Conservation (phyloP, 2,888 invertebrate genomes). For the Argyresthia albistria region DNA sequence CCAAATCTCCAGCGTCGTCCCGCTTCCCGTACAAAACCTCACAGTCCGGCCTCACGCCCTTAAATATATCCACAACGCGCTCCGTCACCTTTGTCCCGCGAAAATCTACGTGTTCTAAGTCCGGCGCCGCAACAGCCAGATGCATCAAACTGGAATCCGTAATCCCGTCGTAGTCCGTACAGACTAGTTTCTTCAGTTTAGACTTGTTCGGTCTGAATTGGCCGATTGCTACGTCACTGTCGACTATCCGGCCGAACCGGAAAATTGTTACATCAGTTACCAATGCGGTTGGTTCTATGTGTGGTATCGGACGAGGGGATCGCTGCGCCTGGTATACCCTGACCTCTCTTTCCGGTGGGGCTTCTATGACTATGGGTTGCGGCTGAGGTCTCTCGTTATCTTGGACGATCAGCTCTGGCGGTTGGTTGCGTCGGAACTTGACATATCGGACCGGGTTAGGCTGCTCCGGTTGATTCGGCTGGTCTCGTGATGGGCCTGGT, state of each 20-base stretch:
- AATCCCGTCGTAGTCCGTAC: constrained; percentile 74
- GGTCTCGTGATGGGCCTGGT: not conserved
- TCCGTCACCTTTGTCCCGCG: constrained; percentile 76
- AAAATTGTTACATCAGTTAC: constrained; percentile 43
- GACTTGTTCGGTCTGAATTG: constrained; percentile 43
- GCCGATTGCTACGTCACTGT: constrained; percentile 22
- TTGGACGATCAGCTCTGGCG: constrained; percentile 14
- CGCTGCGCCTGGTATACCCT: not conserved
- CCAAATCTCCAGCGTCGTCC: no score
- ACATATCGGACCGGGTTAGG: constrained; percentile 6
- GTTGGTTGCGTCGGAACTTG: constrained; percentile 17
- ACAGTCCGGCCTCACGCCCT: constrained; percentile 71
- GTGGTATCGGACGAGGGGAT: constrained; percentile 1
- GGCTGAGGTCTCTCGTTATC: not conserved
- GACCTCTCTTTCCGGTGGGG: not conserved
- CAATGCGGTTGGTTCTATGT: constrained; percentile 23
- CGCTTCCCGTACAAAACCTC: constrained; percentile 30
- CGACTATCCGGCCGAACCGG: constrained; percentile 41
- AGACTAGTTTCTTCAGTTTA: constrained; percentile 57
- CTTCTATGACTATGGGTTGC: not conserved
- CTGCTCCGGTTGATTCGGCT: not conserved
- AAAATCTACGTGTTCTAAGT: constrained; percentile 75
- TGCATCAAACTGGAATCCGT: constrained; percentile 76
- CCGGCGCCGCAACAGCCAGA: constrained; percentile 73
- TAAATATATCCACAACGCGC: constrained; percentile 74